A percentile compares a stretch with the other conserved stretches of the same genome.
Conservation (phyloP, 2,113 vertebrate species). For the Leuciscus idus region DNA sequence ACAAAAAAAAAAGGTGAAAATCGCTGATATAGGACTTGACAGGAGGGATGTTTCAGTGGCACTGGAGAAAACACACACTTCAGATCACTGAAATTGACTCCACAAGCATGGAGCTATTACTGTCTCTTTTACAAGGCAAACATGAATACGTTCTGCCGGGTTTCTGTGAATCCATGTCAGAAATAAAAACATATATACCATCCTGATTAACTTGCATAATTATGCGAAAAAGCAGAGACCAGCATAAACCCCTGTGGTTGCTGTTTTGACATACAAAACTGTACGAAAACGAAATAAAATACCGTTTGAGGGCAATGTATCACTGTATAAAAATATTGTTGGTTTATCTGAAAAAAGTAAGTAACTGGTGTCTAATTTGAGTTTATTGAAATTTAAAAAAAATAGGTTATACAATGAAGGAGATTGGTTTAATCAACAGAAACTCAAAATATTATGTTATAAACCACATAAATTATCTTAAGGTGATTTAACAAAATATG, state of each 20-base stretch:
- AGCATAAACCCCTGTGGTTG: not conserved
- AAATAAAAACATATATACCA: not conserved
- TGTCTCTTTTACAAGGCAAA: slow-evolving; percentile 45
- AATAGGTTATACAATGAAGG: too few relatives aligned
- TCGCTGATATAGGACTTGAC: not conserved
- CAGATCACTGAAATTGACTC: slow-evolving; percentile 3
- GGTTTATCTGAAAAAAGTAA: too few relatives aligned
- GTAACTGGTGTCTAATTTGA: too few relatives aligned
- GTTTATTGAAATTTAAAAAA: too few relatives aligned
- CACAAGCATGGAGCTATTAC: slow-evolving; percentile 57
- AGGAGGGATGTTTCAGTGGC: slow-evolving; percentile 2
- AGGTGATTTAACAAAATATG: too few relatives aligned
- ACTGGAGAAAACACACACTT: slow-evolving; percentile 2
- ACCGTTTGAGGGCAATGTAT: not conserved
- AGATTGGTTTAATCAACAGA: too few relatives aligned
- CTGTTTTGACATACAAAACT: not conserved
- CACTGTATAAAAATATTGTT: too few relatives aligned
- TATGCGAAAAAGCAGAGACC: not conserved
- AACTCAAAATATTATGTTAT: too few relatives aligned
- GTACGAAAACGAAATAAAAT: not conserved
- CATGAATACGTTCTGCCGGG: slow-evolving; percentile 46
- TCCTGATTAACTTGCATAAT: not conserved
- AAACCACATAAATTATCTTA: too few relatives aligned
- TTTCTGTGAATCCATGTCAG: slow-evolving; percentile 43
- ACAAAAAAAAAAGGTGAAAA: not conserved